These are phyloP conservation scores for Heliopora coerulea DNA, from an alignment of 92 coral and sea anemone species.

Conservation along the genomic window DNA sequence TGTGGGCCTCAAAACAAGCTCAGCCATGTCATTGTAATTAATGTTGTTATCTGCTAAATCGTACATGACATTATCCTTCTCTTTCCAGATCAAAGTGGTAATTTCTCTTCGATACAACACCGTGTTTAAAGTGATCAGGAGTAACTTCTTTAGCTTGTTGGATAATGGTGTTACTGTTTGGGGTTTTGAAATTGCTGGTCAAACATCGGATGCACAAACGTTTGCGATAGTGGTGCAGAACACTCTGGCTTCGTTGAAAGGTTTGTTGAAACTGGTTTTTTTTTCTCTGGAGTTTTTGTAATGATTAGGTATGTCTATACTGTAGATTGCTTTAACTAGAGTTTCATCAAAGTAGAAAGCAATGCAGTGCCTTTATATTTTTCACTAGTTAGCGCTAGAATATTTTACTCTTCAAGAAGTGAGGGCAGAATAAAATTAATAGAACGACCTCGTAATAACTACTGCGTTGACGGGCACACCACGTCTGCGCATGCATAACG, in stretches of 20 bases:
- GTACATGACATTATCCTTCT: not conserved
- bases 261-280: no score
- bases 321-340: no score
- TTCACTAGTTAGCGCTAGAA: no score
- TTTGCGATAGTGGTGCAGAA: conserved; percentile 74
- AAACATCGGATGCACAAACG: conserved; percentile 50
- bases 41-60: not conserved
- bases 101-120: conserved; percentile 30
- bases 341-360: no score
- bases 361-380: no score
- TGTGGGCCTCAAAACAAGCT: not conserved
- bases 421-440: no score
- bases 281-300: no score
- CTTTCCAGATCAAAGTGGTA: conserved; percentile 11
- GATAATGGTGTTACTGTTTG: conserved; percentile 29
- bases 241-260: conserved; percentile 66
- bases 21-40: not conserved
- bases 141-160: conserved; percentile 29
- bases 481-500: no score
- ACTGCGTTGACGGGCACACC: no score
- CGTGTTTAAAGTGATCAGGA: conserved; percentile 20
- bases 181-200: conserved; percentile 21
- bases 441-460: no score
- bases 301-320: no score
- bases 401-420: no score